Percentiles rank a stretch among this genome's conserved stretches.
Evolutionary conservation across 2,797 vertebrate species (phyloP).

Genomic region (Epinephelus malabaricus): DNA sequence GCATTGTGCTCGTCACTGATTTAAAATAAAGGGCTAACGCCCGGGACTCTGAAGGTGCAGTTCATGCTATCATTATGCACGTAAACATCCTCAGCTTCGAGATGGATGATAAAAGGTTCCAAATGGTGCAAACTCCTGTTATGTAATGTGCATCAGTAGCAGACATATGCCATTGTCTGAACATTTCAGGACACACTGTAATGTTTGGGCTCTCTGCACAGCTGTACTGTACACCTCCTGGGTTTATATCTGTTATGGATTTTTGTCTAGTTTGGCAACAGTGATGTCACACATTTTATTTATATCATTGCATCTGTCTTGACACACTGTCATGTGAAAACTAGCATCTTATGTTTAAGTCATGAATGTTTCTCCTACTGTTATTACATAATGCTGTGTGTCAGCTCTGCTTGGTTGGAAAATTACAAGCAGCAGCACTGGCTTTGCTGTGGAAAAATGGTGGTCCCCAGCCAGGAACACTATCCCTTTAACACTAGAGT

Average conservation of each 20-base stretch:
- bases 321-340: conserved; percentile 35
- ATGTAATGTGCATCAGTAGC: conserved; percentile 6
- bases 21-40: conserved; percentile 12
- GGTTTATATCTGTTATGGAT: neutral
- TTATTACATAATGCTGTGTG: conserved; percentile 41
- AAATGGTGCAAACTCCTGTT: conserved; percentile 6
- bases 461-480: conserved; percentile 10
- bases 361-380: neutral
- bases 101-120: neutral
- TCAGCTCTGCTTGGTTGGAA: conserved; percentile 26
- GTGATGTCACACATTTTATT: neutral
- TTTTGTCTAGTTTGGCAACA: conserved; percentile 4
- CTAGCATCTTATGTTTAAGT: conserved; percentile 24
- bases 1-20: conserved; percentile 1
- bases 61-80: neutral
- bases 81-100: neutral
- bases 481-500: conserved; percentile 39
- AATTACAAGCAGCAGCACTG: conserved; percentile 25
- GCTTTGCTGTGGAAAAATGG: conserved; percentile 8
- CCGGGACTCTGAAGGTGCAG: neutral
- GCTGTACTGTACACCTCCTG: neutral
- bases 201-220: neutral
- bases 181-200: neutral
- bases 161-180: neutral
- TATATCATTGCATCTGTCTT: neutral